phyloP scores from a whole-genome alignment of 2,113 vertebrate genomes.

The Clupea harengus region DNA sequence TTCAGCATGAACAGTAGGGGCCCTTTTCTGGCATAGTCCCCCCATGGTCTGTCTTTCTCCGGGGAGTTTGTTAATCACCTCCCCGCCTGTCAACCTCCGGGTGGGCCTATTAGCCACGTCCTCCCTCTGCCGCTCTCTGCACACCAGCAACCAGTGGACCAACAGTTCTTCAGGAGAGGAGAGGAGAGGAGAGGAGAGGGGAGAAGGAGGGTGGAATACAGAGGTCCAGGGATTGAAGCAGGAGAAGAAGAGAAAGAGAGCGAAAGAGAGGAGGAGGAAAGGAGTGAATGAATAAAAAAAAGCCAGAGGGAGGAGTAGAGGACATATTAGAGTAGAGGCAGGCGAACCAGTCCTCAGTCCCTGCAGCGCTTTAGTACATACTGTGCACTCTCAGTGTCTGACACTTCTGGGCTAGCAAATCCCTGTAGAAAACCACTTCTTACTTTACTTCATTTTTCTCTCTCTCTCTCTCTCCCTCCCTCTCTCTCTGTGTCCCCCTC shows the following conservation, averaged over 20 bases:
- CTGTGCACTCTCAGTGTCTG: not conserved
- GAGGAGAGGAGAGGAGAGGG: not conserved
- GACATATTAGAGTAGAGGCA: constrained; percentile 35
- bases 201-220: not conserved
- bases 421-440: not conserved
- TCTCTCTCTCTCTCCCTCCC: not conserved
- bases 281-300: constrained; percentile 59
- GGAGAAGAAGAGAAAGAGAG: not conserved
- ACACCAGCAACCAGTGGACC: too few species aligned
- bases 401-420: constrained; percentile 34
- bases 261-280: constrained; percentile 32
- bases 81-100: constrained; percentile 60
- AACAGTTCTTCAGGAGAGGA: not conserved
- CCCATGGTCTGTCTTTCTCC: constrained; percentile 29
- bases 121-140: too few species aligned
- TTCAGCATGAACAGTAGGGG: too few species aligned
- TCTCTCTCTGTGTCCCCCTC: not conserved
- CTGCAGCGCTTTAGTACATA: not conserved
- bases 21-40: too few species aligned
- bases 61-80: constrained; percentile 65
- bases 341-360: not conserved
- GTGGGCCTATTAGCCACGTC: constrained; percentile 62
- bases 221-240: not conserved
- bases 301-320: constrained; percentile 35
- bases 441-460: not conserved